Evolutionary conservation across 2,797 vertebrate genomes (phyloP), one percentile per base, ranked within the genome.

Genomic region (Muscicapa comitata): DNA sequence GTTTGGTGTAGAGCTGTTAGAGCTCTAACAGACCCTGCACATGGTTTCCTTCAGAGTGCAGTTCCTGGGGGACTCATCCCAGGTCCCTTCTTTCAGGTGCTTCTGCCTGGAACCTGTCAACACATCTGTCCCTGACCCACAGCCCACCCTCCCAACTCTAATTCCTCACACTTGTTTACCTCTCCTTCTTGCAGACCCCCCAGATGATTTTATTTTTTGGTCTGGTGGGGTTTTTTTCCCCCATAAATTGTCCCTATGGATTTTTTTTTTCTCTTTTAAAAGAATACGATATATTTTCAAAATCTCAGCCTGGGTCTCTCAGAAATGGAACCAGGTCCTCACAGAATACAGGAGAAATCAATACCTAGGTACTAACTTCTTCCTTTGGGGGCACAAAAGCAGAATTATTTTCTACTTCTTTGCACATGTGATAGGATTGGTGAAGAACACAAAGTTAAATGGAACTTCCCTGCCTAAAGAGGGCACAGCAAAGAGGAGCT

Each of bases 91-190:
- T 38, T 74, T 29, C 38, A 17, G 26, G 17, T 57, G 26, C n/a
- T 55, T 91, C 51, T 59, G 28, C 40, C 35, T 80, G 20, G 35
- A 88, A 17, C 29, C 33, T 25, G 19, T 20, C 31, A 74, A 14
- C 0, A 0, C 8, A 0, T 20, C 54, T 53, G 21, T n/a, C 23
- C 51, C 68, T 66, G 53, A 19, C 38, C 47, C 31, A 24, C 2
- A 10, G 40, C 11, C 24, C 42, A 53, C 12, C 37, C 45, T 10
- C 33, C n/a, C 33, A 59, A 9, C 14, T 55, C 31, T 15, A 62
- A 9, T 40, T 33, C 29, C 28, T 47, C 53, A n/a, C 33, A 15
- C 7, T 73, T 73, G 4, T 24, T 79, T 77, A 43, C 15, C 33
- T 61, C 68, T 43, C 19, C 17, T 63, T 74, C 63, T 74, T 42